phyloP scores from a whole-genome alignment of 2,113 vertebrate species.

The Trogon melanurus region DNA sequence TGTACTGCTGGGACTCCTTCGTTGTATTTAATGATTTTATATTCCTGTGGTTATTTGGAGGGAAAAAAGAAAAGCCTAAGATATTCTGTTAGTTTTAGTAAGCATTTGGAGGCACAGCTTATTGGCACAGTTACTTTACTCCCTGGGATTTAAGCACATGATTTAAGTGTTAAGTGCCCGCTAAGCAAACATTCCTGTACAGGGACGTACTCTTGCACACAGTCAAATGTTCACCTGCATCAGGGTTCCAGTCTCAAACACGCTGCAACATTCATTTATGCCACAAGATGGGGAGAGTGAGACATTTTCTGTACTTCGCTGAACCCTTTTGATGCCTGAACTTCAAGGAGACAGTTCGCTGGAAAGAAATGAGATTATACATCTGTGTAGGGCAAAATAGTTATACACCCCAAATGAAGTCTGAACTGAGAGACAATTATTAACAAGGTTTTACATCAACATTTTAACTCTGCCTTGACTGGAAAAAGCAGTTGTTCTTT shows the following conservation, averaged over 20 bases:
- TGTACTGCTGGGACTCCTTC: accelerated
- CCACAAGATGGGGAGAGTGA: conserved; percentile 68
- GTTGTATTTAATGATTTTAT: accelerated
- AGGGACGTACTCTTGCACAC: accelerated
- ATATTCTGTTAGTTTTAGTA: accelerated
- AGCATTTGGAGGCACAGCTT: background rate
- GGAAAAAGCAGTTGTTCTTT: background rate
- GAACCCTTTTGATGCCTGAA: background rate
- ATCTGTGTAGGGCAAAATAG: background rate
- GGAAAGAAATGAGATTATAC: background rate
- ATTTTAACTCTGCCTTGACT: background rate
- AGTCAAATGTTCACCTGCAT: background rate
- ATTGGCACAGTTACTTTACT: background rate
- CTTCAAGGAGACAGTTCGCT: background rate
- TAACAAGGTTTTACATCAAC: background rate
- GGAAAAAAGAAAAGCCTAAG: background rate
- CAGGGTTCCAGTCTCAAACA: background rate
- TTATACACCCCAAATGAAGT: background rate
- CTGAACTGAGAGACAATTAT: background rate
- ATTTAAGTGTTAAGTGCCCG: background rate
- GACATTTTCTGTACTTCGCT: background rate
- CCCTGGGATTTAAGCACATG: background rate
- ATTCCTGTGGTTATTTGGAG: accelerated
- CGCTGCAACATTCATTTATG: background rate
- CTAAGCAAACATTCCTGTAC: background rate